phyloP scores from a whole-genome alignment of 2,113 vertebrate species.

The Megaceryle maxima region DNA sequence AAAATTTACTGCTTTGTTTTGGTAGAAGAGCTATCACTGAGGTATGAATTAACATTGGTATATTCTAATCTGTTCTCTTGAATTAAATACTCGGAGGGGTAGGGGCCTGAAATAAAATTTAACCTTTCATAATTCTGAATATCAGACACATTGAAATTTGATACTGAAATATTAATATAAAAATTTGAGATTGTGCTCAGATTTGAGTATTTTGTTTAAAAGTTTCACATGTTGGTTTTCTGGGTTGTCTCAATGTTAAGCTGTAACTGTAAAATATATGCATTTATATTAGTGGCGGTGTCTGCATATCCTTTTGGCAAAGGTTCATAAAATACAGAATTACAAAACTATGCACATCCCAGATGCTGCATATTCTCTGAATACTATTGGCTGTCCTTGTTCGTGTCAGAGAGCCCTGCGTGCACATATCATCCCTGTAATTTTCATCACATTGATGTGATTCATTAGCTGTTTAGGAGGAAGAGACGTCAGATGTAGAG shows the following conservation, averaged over 20 bases:
- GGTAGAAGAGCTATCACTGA: neutral
- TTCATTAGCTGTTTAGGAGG: conserved; percentile 8
- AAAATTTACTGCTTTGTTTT: neutral
- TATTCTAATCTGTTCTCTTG: neutral
- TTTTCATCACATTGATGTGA: conserved; percentile 26
- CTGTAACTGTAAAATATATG: neutral
- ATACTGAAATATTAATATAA: neutral
- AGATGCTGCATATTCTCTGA: neutral
- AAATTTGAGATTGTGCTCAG: neutral
- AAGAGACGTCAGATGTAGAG: neutral
- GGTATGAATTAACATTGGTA: neutral
- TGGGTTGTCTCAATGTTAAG: neutral
- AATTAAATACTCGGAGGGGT: neutral
- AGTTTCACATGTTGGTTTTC: neutral
- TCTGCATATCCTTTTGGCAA: neutral
- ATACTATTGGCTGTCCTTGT: neutral
- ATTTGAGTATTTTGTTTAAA: neutral
- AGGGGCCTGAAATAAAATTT: neutral
- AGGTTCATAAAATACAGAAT: neutral
- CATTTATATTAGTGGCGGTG: neutral
- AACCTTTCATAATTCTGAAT: neutral
- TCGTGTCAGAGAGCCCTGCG: neutral
- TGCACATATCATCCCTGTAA: neutral
- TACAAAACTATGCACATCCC: neutral
- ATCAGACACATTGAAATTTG: neutral